Evolutionary conservation across 2,113 vertebrate species (phyloP).

Genomic region (Muntiacus muntjak): DNA sequence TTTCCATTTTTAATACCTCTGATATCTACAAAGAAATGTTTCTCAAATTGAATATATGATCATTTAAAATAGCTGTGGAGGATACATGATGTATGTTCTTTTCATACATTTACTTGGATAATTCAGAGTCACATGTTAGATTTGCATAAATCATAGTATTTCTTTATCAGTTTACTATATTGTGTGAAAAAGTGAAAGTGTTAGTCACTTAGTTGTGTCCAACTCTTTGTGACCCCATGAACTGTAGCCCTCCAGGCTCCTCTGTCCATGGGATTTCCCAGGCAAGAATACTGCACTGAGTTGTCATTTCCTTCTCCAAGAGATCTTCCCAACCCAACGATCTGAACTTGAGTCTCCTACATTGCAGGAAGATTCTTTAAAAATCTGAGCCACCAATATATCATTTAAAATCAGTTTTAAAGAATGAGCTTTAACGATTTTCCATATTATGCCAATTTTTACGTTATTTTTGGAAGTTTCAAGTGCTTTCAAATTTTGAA

Average conservation of each 20-base stretch:
- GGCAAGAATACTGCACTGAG: neutral
- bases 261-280: neutral
- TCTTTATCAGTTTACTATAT: neutral
- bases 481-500: neutral
- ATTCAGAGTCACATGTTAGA: neutral
- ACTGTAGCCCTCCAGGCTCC: neutral
- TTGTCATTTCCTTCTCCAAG: neutral
- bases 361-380: neutral
- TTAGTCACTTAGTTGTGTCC: neutral
- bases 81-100: neutral
- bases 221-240: neutral
- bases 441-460: neutral
- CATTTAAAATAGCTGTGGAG: neutral
- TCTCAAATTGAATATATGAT: neutral
- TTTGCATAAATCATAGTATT: neutral
- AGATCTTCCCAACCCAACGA: neutral
- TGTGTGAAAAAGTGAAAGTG: neutral
- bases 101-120: neutral
- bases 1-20: neutral
- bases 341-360: neutral
- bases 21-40: neutral
- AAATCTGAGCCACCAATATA: neutral
- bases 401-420: neutral
- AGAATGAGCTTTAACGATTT: neutral
- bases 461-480: neutral